A percentile compares a stretch with the other conserved stretches of the same genome.
Conservation (phyloP, 2,797 vertebrate genomes). For the Falco peregrinus region DNA sequence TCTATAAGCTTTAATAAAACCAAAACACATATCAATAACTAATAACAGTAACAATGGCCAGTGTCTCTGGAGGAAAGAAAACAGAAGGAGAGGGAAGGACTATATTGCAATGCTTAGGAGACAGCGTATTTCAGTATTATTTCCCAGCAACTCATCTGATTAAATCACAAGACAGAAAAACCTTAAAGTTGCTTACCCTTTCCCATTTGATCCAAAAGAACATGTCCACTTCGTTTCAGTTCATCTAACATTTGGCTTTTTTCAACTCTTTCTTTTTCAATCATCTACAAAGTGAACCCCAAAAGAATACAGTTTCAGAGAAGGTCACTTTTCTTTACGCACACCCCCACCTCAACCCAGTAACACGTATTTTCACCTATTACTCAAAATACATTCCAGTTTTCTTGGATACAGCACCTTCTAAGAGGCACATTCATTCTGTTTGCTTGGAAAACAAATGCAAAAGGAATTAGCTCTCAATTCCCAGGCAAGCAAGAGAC, state of each 20-base stretch:
- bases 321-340: not conserved
- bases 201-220: slow-evolving; percentile 83
- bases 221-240: slow-evolving; percentile 77
- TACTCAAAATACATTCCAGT: not conserved
- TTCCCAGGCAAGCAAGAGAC: not conserved
- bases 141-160: not conserved
- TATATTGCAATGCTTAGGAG: not conserved
- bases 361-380: not conserved
- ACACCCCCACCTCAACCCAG: not conserved
- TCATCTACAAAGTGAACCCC: slow-evolving; percentile 70
- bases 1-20: not conserved
- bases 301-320: not conserved
- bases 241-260: slow-evolving; percentile 77
- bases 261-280: slow-evolving; percentile 81
- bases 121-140: not conserved
- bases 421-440: not conserved
- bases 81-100: not conserved
- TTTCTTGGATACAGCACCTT: not conserved
- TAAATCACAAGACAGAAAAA: not conserved
- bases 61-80: not conserved
- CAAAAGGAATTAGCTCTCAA: not conserved
- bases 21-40: not conserved
- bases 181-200: slow-evolving; percentile 77
- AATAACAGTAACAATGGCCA: not conserved
- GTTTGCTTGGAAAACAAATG: not conserved